Percentiles rank a stretch among this genome's conserved stretches.
Evolutionary conservation across 1,140 invertebrate species (phyloP).

Genomic region (Trissolcus basalis): DNA sequence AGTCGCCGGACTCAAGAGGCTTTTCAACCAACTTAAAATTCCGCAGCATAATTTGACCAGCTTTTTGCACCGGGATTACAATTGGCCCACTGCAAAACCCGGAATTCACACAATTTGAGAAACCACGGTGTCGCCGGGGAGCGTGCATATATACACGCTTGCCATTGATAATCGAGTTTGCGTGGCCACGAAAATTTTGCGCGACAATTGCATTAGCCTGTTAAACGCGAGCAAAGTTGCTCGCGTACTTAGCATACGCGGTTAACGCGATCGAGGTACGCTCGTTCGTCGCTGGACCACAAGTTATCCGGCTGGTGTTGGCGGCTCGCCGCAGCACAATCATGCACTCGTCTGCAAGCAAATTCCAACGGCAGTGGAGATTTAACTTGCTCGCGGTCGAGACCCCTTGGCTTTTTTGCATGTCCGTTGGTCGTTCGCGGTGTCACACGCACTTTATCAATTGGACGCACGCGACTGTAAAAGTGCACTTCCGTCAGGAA

Average conservation of each 20-base stretch:
- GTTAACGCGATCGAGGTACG: conserved; percentile 10
- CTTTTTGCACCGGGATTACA: conserved; percentile 41
- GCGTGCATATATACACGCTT: conserved; percentile 1
- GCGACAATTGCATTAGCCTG: conserved; percentile 10
- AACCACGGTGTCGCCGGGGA: conserved; percentile 12
- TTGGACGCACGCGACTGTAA: not conserved
- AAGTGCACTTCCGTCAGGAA: not conserved
- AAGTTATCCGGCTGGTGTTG: conserved; percentile 42
- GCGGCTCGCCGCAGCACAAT: conserved; percentile 28
- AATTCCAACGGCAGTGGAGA: not conserved
- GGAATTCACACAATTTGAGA: conserved; percentile 46
- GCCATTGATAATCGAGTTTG: conserved; percentile 12
- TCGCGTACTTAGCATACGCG: conserved; percentile 28
- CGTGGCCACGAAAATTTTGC: not conserved
- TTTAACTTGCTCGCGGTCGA: too few relatives aligned
- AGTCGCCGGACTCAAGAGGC: conserved; percentile 13
- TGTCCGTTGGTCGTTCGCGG: too few relatives aligned
- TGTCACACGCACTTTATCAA: too few relatives aligned
- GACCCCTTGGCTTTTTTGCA: too few relatives aligned
- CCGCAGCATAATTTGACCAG: conserved; percentile 56
- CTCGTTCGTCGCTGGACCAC: conserved; percentile 29
- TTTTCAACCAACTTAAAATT: conserved; percentile 56
- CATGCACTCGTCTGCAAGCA: conserved; percentile 25
- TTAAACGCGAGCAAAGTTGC: conserved; percentile 24
- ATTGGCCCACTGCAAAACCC: conserved; percentile 24